A percentile compares a stretch with the other conserved stretches of the same genome.
Conservation (phyloP, 2,113 vertebrate genomes). For the Glaucidium brasilianum region DNA sequence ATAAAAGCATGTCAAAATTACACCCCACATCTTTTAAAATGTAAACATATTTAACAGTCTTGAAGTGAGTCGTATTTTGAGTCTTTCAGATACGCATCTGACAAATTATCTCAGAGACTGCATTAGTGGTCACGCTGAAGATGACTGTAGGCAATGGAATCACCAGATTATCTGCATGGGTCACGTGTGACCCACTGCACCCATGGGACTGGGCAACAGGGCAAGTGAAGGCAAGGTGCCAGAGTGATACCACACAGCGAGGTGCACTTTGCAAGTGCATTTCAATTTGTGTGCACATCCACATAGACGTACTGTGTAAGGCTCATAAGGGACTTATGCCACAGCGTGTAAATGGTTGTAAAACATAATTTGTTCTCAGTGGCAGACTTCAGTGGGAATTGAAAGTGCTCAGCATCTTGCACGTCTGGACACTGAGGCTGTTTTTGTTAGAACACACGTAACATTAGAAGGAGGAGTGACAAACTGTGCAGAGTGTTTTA, state of each 20-base stretch:
- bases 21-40: background rate
- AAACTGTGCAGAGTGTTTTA: background rate
- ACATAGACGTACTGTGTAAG: accelerated
- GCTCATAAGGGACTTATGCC: background rate
- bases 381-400: background rate
- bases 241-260: accelerated
- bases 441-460: background rate
- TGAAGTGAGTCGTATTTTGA: background rate
- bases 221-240: accelerated
- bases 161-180: background rate
- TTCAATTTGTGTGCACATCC: background rate
- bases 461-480: background rate
- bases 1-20: background rate
- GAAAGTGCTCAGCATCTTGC: background rate
- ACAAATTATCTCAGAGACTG: background rate
- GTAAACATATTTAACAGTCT: background rate
- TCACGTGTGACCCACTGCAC: background rate
- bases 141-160: background rate
- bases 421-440: background rate
- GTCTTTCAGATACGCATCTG: background rate
- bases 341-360: background rate
- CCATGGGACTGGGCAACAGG: no score
- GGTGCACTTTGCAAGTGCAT: background rate
- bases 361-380: background rate
- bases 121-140: background rate